Evolutionary conservation across 2,888 invertebrate genomes (phyloP), one percentile per base, ranked within the genome.

Genomic region (Bugulina stolonifera): DNA sequence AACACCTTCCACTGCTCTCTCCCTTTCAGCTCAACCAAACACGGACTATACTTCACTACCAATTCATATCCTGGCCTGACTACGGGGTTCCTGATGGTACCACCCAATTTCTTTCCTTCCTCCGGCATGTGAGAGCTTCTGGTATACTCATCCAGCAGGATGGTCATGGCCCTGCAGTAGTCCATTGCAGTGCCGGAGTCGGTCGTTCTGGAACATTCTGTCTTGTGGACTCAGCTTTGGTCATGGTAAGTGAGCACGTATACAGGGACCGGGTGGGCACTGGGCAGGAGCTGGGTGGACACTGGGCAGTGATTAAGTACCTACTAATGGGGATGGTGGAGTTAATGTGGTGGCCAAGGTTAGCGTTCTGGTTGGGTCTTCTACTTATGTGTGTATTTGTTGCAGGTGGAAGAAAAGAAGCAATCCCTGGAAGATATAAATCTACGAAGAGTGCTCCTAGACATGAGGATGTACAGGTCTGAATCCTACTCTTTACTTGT

Each of bases 181-280:
- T 97, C 35, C 97, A 97, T 85, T 97, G 97, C 87, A 95, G 95
- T 76, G 97, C 97, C 32, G 97, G 97, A 10, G 96, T 97, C 78
- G 97, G 97, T 22, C 88, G 97, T 76, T 95, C 96, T 0, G 97
- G 97, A 54, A 97, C 97, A 1, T 96, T 97, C 86, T 96, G 95
- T 83, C 88, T 97, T 57, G 95, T 96, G 0, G 97, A 97, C 84
- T 91, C 92, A 10, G 93, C 93, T 81, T 88, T 97, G 73, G 89
- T 94, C 74, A 87, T 96, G 86, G 95, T 96, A 86, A 89, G 89
- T 75, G 22, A n/a, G n/a, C n/a, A n/a, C n/a, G n/a, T n/a, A n/a
- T n/a, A n/a, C n/a, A n/a, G n/a, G n/a, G n/a, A n/a, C n/a, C n/a
- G n/a, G n/a, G n/a, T n/a, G n/a, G n/a, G n/a, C n/a, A n/a, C n/a